phyloP scores from a whole-genome alignment of 2,113 vertebrate species.

The Antennarius striatus region DNA sequence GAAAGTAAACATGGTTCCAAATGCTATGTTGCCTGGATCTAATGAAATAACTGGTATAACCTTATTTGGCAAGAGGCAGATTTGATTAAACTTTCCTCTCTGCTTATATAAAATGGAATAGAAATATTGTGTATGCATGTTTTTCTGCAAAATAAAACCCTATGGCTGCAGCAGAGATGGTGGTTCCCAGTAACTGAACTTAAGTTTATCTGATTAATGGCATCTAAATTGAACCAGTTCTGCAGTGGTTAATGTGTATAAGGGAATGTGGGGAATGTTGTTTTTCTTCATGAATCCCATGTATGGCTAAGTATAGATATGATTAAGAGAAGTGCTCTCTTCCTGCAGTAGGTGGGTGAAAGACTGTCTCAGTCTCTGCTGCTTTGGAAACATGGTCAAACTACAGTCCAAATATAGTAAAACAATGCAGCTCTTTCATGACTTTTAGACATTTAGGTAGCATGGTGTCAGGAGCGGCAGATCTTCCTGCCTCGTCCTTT shows the following conservation, averaged over 20 bases:
- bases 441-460: constrained; percentile 34
- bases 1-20: too few species aligned
- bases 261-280: constrained; percentile 17
- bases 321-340: constrained; percentile 7
- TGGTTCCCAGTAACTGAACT: constrained; percentile 1
- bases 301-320: neutral
- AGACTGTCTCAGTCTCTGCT: constrained; percentile 26
- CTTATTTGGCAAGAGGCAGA: too few species aligned
- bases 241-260: constrained; percentile 1
- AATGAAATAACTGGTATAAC: too few species aligned
- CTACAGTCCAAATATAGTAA: constrained; percentile 54
- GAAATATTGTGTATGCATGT: neutral
- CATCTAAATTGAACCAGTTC: constrained; percentile 13
- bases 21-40: too few species aligned
- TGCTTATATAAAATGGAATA: too few species aligned
- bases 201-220: constrained; percentile 26
- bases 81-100: too few species aligned
- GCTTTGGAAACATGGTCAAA: constrained; percentile 51
- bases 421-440: constrained; percentile 25
- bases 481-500: neutral
- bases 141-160: constrained; percentile 29
- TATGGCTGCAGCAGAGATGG: constrained; percentile 6
- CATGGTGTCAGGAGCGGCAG: neutral
- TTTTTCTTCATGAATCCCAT: constrained; percentile 1
- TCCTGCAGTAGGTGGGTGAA: constrained; percentile 31